A percentile compares a stretch with the other conserved stretches of the same genome.
phyloP scores from a whole-genome alignment of 1,140 invertebrate species.

The Scaptodrosophila lebanonensis region DNA sequence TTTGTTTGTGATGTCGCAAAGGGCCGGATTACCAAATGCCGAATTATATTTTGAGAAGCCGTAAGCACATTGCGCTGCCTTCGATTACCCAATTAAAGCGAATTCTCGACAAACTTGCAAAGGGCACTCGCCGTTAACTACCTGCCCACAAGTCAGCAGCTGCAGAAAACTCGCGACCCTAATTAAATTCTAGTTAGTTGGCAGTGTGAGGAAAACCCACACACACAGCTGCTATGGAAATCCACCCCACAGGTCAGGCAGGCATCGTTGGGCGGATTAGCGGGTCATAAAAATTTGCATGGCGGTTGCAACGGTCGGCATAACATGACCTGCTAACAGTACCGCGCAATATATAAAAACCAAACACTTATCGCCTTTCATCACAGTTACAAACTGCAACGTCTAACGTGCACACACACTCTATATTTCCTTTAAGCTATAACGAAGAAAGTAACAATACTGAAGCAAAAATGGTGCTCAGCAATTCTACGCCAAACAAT shows the following conservation, averaged over 20 bases:
- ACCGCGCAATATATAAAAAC: background rate
- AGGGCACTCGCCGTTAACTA: constrained; percentile 18
- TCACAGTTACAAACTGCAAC: constrained; percentile 58
- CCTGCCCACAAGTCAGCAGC: background rate
- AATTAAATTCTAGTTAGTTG: constrained; percentile 36
- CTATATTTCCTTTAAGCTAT: background rate
- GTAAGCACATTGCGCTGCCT: too few species aligned
- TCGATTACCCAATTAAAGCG: background rate
- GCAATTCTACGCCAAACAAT: constrained; percentile 49
- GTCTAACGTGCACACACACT: constrained; percentile 65
- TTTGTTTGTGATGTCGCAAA: too few species aligned
- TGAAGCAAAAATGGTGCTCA: constrained; percentile 51
- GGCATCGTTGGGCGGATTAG: constrained; percentile 19
- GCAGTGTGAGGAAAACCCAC: constrained; percentile 23
- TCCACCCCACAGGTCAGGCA: constrained; percentile 28
- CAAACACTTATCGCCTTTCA: background rate
- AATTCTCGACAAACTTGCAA: constrained; percentile 1
- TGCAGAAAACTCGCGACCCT: constrained; percentile 32
- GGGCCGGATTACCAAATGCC: too few species aligned
- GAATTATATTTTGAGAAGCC: too few species aligned
- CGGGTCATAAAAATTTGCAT: constrained; percentile 16
- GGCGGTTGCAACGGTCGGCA: background rate
- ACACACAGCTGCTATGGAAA: constrained; percentile 5
- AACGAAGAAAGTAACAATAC: constrained; percentile 3
- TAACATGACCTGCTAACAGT: constrained; percentile 17